Evolutionary conservation across 1,140 invertebrate species (phyloP), one percentile per base, ranked within the genome.

Genomic region (Melipona quadrifasciata): DNA sequence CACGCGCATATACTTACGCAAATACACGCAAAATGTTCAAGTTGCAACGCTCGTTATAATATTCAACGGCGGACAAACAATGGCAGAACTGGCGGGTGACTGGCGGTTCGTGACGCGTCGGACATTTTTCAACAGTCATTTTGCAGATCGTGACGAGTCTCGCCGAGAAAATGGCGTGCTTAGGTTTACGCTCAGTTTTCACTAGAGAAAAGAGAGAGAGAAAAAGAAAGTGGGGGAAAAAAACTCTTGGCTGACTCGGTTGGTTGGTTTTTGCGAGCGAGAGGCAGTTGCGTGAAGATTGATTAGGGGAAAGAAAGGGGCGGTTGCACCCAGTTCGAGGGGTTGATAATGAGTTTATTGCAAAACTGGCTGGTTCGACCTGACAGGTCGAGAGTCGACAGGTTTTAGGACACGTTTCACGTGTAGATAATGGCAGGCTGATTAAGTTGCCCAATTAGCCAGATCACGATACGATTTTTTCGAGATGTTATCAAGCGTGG

Each of bases 81-180:
- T n/a, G n/a, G 39, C 31, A 65, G 31, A 31, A 65, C 17, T n/a
- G n/a, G 64, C 27, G 17, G 17, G 64, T 31, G 17, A n/a, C 27
- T 31, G 27, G 6, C n/a, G 27, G 24, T 58, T 68, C 83, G 78
- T 85, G 78, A 81, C 78, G 34, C 58, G 34, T 10, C 57, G 82
- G 51, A 58, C n/a, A 73, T 73, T 81, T 85, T 85, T 85, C 78
- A 84, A 65, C 76, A 74, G 77, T 80, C 58, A 67, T 31, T 80
- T 73, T 67, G 51, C 51, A 57, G n/a, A 21, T 47, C 68, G 76
- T 65, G 76, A 73, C 68, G 57, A 39, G 53, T 12, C 10, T 21
- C 21, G 17, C 19, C 31, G n/a, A 21, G 55, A 71, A 72, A 76
- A 76, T 65, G 34, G 51, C 31, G 61, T 27, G 80, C 51, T 67